Evolutionary conservation across 1,140 invertebrate species (phyloP).

Genomic region (Ostrea edulis): DNA sequence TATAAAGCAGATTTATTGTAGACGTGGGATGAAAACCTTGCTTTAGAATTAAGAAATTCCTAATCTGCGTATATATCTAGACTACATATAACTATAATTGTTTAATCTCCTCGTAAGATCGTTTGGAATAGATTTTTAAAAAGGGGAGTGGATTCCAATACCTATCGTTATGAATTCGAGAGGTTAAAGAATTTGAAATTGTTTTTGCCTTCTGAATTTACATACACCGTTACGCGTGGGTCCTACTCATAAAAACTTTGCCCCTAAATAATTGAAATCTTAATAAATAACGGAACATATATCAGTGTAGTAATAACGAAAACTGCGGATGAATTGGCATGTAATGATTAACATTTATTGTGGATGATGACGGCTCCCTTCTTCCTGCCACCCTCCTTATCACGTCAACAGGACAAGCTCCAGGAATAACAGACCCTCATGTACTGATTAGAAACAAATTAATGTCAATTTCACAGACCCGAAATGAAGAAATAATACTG

Average conservation of each 20-base stretch:
- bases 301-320: neutral
- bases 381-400: slow-evolving; percentile 30
- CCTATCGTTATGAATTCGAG: too few relatives aligned
- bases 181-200: too few relatives aligned
- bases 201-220: too few relatives aligned
- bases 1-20: neutral
- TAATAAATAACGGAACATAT: neutral
- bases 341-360: neutral
- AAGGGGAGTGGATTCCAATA: too few relatives aligned
- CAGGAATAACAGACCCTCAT: slow-evolving; percentile 34
- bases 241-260: neutral
- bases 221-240: neutral
- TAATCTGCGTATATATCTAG: too few relatives aligned
- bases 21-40: too few relatives aligned
- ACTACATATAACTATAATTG: too few relatives aligned
- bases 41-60: too few relatives aligned
- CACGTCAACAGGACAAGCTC: slow-evolving; percentile 8
- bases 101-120: too few relatives aligned
- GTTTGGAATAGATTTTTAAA: too few relatives aligned
- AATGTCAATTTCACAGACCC: slow-evolving; percentile 28
- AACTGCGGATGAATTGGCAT: neutral
- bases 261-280: neutral
- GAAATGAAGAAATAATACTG: slow-evolving; percentile 34
- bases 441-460: slow-evolving; percentile 37
- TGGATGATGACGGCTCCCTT: neutral